Conservation (phyloP, 2,888 invertebrate species). For the Ischnura elegans region DNA sequence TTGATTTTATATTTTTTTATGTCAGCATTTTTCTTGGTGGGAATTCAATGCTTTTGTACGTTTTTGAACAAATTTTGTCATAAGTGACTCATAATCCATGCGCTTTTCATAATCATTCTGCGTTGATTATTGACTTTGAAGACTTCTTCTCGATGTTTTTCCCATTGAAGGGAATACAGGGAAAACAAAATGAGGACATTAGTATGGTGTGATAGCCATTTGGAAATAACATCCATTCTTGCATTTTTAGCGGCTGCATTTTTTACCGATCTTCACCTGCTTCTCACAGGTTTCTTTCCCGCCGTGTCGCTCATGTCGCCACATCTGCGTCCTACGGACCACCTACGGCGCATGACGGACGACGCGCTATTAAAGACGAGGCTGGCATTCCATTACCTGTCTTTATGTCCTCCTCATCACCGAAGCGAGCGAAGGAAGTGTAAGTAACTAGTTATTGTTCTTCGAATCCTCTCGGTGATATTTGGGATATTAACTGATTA, state of each 20-base stretch:
- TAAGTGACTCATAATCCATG: neutral
- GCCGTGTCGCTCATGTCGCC: conserved; percentile 38
- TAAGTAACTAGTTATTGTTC: neutral
- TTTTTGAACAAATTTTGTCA: too few relatives aligned
- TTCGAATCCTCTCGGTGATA: neutral
- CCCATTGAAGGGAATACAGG: neutral
- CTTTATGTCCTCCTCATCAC: neutral
- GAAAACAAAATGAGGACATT: neutral
- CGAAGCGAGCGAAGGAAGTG: neutral
- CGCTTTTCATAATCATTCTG: neutral
- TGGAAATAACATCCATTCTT: neutral
- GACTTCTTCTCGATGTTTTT: neutral
- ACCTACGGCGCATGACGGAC: neutral
- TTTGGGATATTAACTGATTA: neutral
- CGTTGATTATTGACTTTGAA: neutral
- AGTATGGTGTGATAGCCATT: neutral
- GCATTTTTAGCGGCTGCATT: neutral
- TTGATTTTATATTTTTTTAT: too few relatives aligned
- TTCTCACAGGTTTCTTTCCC: neutral
- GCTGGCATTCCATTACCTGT: neutral
- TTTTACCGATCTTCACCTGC: neutral
- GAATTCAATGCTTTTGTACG: too few relatives aligned
- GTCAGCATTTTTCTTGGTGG: too few relatives aligned
- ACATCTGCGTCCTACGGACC: conserved; percentile 30
- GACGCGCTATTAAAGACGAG: neutral